Base-by-base conservation (phyloP, 2,888 invertebrate genomes). In the Eugnorisma glareosa region DNA sequence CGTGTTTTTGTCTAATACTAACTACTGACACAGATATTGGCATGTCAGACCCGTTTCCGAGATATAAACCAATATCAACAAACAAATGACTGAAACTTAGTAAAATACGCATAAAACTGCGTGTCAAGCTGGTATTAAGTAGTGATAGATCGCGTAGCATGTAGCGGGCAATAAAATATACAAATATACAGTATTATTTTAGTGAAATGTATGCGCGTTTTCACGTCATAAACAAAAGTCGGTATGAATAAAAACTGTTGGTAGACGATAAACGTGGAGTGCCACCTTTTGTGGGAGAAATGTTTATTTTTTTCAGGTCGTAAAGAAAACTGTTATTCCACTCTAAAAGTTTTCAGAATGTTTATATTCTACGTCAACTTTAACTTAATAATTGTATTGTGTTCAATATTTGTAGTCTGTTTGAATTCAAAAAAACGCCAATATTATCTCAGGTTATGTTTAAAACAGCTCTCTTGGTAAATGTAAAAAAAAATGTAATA, bases 41-140 rank as follows among this genome's bases (percentile, higher is more conserved):
- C 18, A 59, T 59, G 35, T 48, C 4, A 51, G 10, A 18, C 57
- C 31, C 57, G 35, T 63, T 48, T 43, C 66, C 3, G 11, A 48
- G 11, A 35, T 24, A 61, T 21, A 69, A 68, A 57, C 18, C 0
- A 77, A 71, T 18, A 40, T 57, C 54, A 73, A 81, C 70, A 76
- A 79, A 83, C 24, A 80, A 67, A 54, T 21, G 18, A n/a, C 15
- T 35, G 15, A 54, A 70, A 61, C 66, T 67, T 40, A 21, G 8
- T 11, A 18, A 31, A 45, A 75, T 35, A 61, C 67, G 15, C 21
- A 28, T 48, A 64, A 67, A 64, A 75, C 48, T 86, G 79, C 86
- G 79, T 87, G 87, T 79, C 75, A 77, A 79, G 72, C 1, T 1
- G 48, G 24, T 75, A 87, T 87, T 75, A 87, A 77, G 43, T 57